A percentile compares a stretch with the other conserved stretches of the same genome.
These are phyloP conservation scores for Pyrrhia umbra DNA, from an alignment of 2,888 invertebrate genomes.

Conservation along the genomic window DNA sequence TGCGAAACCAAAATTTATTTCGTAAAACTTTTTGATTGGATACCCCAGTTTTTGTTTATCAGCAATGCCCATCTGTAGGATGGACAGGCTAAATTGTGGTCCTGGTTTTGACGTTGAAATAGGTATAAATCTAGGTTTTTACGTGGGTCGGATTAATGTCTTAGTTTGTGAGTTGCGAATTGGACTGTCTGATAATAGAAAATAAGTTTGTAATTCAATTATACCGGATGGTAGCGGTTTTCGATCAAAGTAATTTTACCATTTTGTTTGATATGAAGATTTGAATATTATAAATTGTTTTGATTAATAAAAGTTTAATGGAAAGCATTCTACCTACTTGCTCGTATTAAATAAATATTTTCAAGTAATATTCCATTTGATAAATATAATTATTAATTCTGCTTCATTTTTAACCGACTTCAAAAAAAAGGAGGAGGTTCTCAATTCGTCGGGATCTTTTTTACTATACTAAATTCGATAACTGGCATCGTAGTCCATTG, in stretches of 20 bases:
- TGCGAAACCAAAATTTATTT: slow-evolving; percentile 73
- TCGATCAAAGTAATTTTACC: slow-evolving; percentile 8
- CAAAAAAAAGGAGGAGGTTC: too few species aligned
- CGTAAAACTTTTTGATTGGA: slow-evolving; percentile 70
- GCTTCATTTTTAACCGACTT: too few species aligned
- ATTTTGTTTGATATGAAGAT: slow-evolving; percentile 6
- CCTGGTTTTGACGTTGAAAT: slow-evolving; percentile 62
- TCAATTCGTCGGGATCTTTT: too few species aligned
- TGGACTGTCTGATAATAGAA: slow-evolving; percentile 11
- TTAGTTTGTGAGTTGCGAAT: slow-evolving; percentile 19
- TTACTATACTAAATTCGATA: too few species aligned
- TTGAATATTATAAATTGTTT: too few species aligned
- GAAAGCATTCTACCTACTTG: too few species aligned
- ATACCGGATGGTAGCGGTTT: slow-evolving; percentile 14
- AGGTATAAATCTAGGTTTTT: slow-evolving; percentile 58
- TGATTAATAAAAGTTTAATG: too few species aligned
- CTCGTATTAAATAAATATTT: too few species aligned
- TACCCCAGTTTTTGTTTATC: slow-evolving; percentile 65
- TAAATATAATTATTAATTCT: too few species aligned
- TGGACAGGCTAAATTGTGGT: slow-evolving; percentile 46
- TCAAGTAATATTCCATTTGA: too few species aligned
- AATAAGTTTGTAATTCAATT: slow-evolving; percentile 41
- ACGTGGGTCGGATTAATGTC: slow-evolving; percentile 45
- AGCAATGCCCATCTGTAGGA: slow-evolving; percentile 49
- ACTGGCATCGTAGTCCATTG: too few species aligned